Conservation (phyloP, 2,113 vertebrate genomes). For the Potamarius usumacintae region DNA sequence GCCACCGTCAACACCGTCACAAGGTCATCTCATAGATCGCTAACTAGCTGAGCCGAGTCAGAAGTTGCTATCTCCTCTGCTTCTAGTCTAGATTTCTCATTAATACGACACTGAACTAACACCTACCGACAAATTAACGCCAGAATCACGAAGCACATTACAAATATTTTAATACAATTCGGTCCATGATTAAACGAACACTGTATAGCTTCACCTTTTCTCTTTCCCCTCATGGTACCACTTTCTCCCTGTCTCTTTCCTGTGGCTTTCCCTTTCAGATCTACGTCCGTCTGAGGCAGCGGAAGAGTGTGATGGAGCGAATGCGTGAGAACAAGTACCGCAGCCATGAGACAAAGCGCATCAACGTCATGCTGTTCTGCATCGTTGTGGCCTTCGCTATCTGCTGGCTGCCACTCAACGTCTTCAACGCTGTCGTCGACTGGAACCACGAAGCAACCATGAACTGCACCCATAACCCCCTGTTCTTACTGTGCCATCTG, state of each 20-base stretch:
- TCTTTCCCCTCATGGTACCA: not conserved
- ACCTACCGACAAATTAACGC: not conserved
- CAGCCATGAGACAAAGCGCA: conserved; percentile 80
- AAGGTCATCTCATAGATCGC: not conserved
- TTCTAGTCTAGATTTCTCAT: not conserved
- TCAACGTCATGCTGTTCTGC: conserved; percentile 85
- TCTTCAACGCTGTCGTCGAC: conserved; percentile 85
- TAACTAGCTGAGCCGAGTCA: not conserved
- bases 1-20: not conserved
- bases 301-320: conserved; percentile 84
- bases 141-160: too few relatives aligned
- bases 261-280: conserved; percentile 67
- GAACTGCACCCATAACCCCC: conserved; percentile 81
- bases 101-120: not conserved
- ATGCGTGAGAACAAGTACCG: conserved; percentile 83
- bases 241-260: not conserved
- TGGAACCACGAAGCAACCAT: conserved; percentile 83
- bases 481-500: conserved; percentile 86
- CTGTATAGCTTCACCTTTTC: not conserved
- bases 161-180: not conserved
- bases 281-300: conserved; percentile 80
- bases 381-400: conserved; percentile 85
- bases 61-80: not conserved
- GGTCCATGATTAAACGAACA: not conserved
- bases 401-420: conserved; percentile 86